phyloP scores from a whole-genome alignment of 2,888 invertebrate genomes.

The Timandra comae region DNA sequence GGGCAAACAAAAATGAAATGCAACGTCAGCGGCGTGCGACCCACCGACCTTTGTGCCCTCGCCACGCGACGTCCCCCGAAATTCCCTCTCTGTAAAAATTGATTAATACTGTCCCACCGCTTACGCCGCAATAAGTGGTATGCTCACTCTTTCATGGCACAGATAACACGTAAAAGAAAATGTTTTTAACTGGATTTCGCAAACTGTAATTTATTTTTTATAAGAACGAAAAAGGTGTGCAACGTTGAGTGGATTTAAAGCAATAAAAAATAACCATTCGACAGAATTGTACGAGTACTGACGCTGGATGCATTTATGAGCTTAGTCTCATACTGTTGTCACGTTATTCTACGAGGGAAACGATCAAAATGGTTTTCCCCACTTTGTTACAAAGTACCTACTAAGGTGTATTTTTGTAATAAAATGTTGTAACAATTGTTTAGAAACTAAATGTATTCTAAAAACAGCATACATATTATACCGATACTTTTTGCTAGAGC shows the following conservation, averaged over 20 bases:
- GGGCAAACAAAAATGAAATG: constrained; percentile 66
- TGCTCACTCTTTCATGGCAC: constrained; percentile 42
- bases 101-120: constrained; percentile 62
- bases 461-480: constrained; percentile 4
- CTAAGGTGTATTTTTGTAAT: too few relatives aligned
- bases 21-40: constrained; percentile 56
- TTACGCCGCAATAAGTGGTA: constrained; percentile 49
- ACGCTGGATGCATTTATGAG: constrained; percentile 37
- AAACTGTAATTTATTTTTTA: constrained; percentile 38
- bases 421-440: too few relatives aligned
- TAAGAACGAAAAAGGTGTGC: constrained; percentile 36
- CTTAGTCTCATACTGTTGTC: constrained; percentile 29
- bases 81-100: constrained; percentile 63
- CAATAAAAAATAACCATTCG: constrained; percentile 45
- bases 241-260: constrained; percentile 40
- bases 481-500: constrained; percentile 13
- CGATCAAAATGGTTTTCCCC: background rate
- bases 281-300: constrained; percentile 41
- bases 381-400: background rate
- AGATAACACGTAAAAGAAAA: constrained; percentile 47
- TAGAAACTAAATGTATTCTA: too few relatives aligned
- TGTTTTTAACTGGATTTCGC: constrained; percentile 41
- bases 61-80: constrained; percentile 46
- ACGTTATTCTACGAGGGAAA: constrained; percentile 9
- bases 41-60: constrained; percentile 54